Conservation (phyloP, 2,113 vertebrate species). For the Capreolus pygargus region DNA sequence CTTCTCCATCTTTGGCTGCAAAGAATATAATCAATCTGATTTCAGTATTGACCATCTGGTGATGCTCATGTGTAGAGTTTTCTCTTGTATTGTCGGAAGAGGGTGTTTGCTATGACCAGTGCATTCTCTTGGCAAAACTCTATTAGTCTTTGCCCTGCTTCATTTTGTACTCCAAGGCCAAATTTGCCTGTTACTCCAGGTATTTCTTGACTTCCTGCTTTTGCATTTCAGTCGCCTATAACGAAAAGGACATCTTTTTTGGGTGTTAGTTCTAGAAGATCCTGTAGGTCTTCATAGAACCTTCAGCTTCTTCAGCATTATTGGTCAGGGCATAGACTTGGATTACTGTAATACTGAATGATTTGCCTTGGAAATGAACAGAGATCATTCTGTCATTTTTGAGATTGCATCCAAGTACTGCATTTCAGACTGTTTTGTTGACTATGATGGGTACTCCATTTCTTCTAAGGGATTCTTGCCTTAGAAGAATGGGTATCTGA, state of each 20-base stretch:
- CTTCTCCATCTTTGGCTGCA: neutral
- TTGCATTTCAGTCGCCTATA: neutral
- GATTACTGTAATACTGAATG: neutral
- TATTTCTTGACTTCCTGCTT: neutral
- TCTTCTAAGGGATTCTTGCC: neutral
- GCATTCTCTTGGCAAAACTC: neutral
- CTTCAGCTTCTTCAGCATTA: neutral
- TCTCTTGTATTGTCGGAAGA: neutral
- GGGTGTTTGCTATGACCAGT: neutral
- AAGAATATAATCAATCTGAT: neutral
- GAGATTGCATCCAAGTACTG: neutral
- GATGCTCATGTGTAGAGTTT: neutral
- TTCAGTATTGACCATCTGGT: neutral
- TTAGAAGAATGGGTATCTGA: neutral
- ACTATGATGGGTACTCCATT: neutral
- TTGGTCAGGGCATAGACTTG: neutral
- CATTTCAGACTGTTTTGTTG: neutral
- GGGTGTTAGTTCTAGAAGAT: neutral
- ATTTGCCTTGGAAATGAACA: neutral
- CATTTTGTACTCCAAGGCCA: neutral
- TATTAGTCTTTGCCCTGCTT: neutral
- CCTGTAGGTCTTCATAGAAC: neutral
- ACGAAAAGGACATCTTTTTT: neutral
- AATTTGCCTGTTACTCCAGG: neutral
- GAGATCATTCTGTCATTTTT: neutral